Conservation (phyloP, 2,797 vertebrate genomes). For the Chaetophractus vellerosus region DNA sequence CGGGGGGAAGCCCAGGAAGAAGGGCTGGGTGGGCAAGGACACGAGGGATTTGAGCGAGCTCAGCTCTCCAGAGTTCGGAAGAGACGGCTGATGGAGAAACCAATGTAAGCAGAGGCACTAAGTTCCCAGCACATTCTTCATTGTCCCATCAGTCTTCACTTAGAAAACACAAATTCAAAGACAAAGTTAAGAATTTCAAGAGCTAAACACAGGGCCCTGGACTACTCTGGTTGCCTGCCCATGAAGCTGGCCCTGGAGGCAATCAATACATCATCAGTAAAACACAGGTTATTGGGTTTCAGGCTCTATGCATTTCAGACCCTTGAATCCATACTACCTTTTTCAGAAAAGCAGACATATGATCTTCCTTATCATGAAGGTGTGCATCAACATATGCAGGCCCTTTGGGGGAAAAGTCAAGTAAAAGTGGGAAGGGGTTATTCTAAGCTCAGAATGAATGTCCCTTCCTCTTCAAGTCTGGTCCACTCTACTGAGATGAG, state of each 20-base stretch:
- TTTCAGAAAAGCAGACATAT: background rate
- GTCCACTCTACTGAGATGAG: background rate
- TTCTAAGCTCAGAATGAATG: background rate
- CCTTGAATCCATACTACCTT: background rate
- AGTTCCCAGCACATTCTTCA: background rate
- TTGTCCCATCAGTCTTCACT: background rate
- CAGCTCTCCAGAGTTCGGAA: background rate
- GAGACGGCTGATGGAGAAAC: too few species aligned
- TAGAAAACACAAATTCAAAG: background rate
- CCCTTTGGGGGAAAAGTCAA: background rate
- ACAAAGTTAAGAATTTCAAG: background rate
- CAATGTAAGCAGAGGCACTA: background rate
- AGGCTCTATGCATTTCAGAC: background rate
- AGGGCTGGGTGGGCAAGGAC: too few species aligned
- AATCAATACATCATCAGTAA: background rate
- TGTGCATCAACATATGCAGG: background rate
- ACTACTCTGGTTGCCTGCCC: background rate
- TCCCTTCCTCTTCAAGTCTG: background rate
- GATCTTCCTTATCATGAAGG: background rate
- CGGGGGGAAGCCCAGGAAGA: too few species aligned
- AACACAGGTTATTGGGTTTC: background rate
- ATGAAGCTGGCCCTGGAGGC: background rate
- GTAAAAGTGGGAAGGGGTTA: background rate
- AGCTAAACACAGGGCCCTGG: background rate
- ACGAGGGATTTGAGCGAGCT: background rate